These are phyloP conservation scores for Triops cancriformis DNA, from an alignment of 1,140 invertebrate genomes.

Conservation along the genomic window DNA sequence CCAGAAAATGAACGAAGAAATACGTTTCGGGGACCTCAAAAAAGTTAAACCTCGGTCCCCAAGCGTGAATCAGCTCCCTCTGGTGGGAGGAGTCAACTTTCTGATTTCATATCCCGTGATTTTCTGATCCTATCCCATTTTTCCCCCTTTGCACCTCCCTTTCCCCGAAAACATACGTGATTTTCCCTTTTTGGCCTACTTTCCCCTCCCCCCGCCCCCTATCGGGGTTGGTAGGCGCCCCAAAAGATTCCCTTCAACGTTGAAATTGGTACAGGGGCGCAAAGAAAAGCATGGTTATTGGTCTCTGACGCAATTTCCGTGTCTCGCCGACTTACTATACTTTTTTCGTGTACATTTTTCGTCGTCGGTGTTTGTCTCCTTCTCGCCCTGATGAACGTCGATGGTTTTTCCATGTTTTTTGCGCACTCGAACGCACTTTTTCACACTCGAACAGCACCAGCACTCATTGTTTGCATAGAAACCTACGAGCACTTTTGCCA, in stretches of 20 bases:
- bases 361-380: not conserved
- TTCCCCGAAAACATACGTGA: not conserved
- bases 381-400: not conserved
- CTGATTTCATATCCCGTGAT: not conserved
- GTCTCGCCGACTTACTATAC: not conserved
- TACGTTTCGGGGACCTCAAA: not conserved
- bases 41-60: not conserved
- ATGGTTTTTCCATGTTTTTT: not conserved
- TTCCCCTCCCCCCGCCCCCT: no score
- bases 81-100: not conserved
- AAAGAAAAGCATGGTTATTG: conserved; percentile 6
- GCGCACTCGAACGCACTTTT: not conserved
- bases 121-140: not conserved
- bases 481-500: not conserved
- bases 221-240: no score
- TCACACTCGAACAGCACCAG: not conserved
- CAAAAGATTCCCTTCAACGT: not conserved
- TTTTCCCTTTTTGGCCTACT: not conserved
- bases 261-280: not conserved
- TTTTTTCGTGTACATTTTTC: not conserved
- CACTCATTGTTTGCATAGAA: not conserved
- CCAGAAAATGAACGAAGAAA: not conserved
- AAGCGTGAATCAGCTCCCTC: not conserved
- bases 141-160: no score
- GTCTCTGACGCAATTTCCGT: not conserved